Conservation (phyloP, 2,888 invertebrate genomes). For the Lissocephala sabroskyi region DNA sequence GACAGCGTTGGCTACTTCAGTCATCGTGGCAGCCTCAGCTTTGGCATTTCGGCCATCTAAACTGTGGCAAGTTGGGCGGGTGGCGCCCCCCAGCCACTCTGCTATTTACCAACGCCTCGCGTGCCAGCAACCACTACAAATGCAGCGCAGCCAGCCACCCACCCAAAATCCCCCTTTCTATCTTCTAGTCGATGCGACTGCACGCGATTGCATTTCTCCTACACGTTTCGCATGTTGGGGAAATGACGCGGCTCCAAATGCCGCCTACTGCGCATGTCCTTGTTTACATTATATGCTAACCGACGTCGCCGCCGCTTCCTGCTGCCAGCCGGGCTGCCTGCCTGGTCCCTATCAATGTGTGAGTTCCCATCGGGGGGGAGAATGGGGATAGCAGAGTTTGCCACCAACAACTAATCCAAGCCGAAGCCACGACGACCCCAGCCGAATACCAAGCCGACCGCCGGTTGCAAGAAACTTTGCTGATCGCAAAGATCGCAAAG, state of each 20-base stretch:
- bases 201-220: conserved; percentile 50
- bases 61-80: conserved; percentile 50
- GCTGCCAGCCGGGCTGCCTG: conserved; percentile 17
- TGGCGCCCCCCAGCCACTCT: neutral
- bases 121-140: conserved; percentile 1
- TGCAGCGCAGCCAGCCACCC: neutral
- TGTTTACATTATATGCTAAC: conserved; percentile 57
- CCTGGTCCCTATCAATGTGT: conserved; percentile 2
- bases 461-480: no score
- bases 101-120: conserved; percentile 11
- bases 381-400: no score
- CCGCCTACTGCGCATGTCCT: conserved; percentile 52
- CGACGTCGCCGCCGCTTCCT: conserved; percentile 19
- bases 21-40: conserved; percentile 28
- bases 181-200: conserved; percentile 60
- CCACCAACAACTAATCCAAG: no score
- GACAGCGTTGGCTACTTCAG: conserved; percentile 11
- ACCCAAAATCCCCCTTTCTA: conserved; percentile 13
- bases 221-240: conserved; percentile 38
- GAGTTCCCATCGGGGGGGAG: no score
- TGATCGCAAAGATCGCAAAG: no score
- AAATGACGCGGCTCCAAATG: conserved; percentile 22
- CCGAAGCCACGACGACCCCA: no score
- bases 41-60: conserved; percentile 52
- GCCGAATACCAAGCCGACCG: no score